Evolutionary conservation across 2,113 vertebrate species (phyloP).

Genomic region (Notothenia coriiceps): DNA sequence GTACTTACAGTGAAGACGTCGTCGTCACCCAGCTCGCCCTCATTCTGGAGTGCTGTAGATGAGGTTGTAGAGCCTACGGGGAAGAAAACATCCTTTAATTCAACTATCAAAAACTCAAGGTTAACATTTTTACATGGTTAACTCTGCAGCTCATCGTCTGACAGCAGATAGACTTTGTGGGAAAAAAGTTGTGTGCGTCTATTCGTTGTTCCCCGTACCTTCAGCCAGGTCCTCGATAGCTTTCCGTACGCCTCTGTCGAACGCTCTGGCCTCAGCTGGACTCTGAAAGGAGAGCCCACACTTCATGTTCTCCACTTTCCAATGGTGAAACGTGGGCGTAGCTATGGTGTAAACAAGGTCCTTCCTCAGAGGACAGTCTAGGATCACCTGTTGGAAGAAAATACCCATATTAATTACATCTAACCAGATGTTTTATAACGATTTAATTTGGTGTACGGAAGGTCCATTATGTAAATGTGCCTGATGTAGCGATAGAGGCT

Average conservation of each 20-base stretch:
- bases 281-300: constrained; percentile 98
- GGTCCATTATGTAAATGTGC: too few relatives aligned
- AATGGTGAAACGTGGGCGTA: constrained; percentile 99
- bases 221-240: constrained; percentile 98
- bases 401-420: neutral
- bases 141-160: neutral
- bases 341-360: constrained; percentile 98
- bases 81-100: constrained; percentile 35
- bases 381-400: constrained; percentile 87
- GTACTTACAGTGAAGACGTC: constrained; percentile 95
- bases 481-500: too few relatives aligned
- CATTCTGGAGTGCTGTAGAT: constrained; percentile 97
- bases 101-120: neutral
- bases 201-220: constrained; percentile 80
- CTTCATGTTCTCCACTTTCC: constrained; percentile 96
- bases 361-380: constrained; percentile 97
- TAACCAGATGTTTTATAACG: too few relatives aligned
- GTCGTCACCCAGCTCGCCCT: constrained; percentile 96
- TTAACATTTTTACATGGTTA: neutral
- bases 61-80: constrained; percentile 95
- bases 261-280: constrained; percentile 96
- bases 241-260: constrained; percentile 97
- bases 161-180: neutral
- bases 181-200: too few relatives aligned
- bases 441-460: too few relatives aligned